Conservation (phyloP, 1,140 invertebrate species). For the Thalassaphorura encarpata region DNA sequence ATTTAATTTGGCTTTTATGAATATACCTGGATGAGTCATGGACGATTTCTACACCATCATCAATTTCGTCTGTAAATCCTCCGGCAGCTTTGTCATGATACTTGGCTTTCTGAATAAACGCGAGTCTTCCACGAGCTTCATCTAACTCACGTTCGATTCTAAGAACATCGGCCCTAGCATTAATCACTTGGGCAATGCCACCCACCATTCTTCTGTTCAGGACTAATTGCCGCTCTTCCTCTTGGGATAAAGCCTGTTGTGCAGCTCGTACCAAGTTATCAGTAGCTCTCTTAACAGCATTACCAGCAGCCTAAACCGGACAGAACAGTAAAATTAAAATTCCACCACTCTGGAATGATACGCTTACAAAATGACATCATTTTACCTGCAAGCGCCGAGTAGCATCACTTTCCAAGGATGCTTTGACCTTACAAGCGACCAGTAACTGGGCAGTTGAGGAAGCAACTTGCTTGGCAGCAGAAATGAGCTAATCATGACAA, state of each 20-base stretch:
- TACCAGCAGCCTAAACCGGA: constrained; percentile 67
- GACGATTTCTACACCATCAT: constrained; percentile 43
- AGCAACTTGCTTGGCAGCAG: constrained; percentile 93
- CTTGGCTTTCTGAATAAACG: constrained; percentile 71
- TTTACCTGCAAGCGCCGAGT: constrained; percentile 74
- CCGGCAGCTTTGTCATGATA: constrained; percentile 52
- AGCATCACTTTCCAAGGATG: constrained; percentile 85
- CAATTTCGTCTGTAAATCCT: constrained; percentile 41
- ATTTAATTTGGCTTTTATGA: background rate
- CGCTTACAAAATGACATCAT: too few relatives aligned
- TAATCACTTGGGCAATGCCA: constrained; percentile 85
- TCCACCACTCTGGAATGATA: constrained; percentile 6
- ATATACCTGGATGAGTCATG: constrained; percentile 25
- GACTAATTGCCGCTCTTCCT: constrained; percentile 80
- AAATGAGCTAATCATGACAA: constrained; percentile 57
- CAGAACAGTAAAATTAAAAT: constrained; percentile 1
- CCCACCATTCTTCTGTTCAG: constrained; percentile 86
- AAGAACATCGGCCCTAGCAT: constrained; percentile 48
- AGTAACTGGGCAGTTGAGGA: constrained; percentile 92
- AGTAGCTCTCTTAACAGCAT: constrained; percentile 93
- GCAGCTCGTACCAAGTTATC: constrained; percentile 92
- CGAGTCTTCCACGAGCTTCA: constrained; percentile 78
- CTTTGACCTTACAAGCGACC: constrained; percentile 97
- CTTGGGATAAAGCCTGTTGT: constrained; percentile 77
- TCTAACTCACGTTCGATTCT: constrained; percentile 61